These are phyloP conservation scores for Arctocebus calabarensis DNA, from an alignment of 2,797 vertebrate genomes.

Conservation along the genomic window DNA sequence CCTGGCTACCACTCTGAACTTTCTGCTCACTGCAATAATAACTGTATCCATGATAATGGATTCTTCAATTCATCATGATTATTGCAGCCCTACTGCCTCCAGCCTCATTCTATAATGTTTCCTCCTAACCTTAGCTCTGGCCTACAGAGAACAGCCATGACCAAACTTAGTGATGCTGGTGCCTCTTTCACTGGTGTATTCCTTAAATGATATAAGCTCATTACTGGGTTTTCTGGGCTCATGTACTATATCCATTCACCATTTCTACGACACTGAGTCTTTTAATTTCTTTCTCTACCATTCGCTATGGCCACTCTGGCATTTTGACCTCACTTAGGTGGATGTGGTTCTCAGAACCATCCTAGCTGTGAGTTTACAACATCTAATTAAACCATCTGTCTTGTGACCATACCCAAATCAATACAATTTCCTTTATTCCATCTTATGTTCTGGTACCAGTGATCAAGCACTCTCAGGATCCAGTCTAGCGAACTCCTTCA, in stretches of 20 bases:
- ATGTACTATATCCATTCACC: background rate
- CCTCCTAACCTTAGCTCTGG: background rate
- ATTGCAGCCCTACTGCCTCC: background rate
- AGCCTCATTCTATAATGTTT: background rate
- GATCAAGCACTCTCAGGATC: background rate
- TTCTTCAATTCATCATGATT: background rate
- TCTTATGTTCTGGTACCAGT: background rate
- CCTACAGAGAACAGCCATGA: background rate
- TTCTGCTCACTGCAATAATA: background rate
- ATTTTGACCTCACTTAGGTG: background rate
- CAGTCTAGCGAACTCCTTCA: background rate
- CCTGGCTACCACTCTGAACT: background rate
- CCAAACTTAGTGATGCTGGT: background rate
- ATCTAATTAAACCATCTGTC: background rate
- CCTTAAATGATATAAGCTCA: background rate
- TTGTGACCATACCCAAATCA: background rate
- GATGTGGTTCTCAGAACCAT: background rate
- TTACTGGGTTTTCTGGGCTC: background rate
- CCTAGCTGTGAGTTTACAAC: background rate
- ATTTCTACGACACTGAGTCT: background rate
- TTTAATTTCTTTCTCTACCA: background rate
- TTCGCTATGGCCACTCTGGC: background rate
- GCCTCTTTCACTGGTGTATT: background rate
- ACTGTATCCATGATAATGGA: background rate
- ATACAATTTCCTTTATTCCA: background rate